These are phyloP conservation scores for Cervus canadensis DNA, from an alignment of 2,113 vertebrate species.

Conservation along the genomic window DNA sequence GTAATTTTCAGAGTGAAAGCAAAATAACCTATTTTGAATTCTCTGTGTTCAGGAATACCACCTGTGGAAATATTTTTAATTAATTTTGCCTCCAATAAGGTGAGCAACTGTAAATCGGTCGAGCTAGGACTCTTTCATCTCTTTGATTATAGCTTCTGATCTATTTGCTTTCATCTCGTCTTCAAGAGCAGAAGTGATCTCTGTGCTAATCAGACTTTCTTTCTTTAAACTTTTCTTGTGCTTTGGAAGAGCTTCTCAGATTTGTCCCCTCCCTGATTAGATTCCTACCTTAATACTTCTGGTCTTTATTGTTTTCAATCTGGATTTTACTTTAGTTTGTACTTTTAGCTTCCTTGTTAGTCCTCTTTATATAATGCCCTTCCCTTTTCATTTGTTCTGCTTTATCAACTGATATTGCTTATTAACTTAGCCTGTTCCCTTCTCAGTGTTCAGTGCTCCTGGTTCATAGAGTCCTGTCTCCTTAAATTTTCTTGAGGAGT, in stretches of 20 bases:
- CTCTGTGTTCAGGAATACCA: constrained; percentile 5
- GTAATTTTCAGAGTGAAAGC: neutral
- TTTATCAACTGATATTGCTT: neutral
- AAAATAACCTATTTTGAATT: neutral
- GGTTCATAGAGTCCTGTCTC: neutral
- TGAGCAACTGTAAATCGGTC: neutral
- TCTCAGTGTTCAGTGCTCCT: neutral
- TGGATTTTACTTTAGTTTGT: neutral
- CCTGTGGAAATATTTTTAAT: constrained; percentile 47
- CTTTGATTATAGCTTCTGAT: constrained; percentile 30
- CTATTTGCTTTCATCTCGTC: constrained; percentile 31
- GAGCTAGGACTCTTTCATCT: neutral
- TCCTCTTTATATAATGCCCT: neutral
- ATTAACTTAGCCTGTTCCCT: neutral
- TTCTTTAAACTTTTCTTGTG: neutral
- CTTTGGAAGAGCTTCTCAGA: neutral
- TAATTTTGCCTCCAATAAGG: constrained; percentile 28
- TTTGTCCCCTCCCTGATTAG: neutral
- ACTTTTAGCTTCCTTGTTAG: neutral
- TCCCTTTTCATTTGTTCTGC: neutral
- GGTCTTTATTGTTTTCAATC: neutral
- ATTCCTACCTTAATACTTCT: neutral
- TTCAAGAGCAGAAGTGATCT: neutral
- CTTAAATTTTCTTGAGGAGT: neutral
- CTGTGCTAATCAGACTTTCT: neutral